These are phyloP conservation scores for Mamestra configurata DNA, from an alignment of 1,140 invertebrate genomes.

Conservation along the genomic window DNA sequence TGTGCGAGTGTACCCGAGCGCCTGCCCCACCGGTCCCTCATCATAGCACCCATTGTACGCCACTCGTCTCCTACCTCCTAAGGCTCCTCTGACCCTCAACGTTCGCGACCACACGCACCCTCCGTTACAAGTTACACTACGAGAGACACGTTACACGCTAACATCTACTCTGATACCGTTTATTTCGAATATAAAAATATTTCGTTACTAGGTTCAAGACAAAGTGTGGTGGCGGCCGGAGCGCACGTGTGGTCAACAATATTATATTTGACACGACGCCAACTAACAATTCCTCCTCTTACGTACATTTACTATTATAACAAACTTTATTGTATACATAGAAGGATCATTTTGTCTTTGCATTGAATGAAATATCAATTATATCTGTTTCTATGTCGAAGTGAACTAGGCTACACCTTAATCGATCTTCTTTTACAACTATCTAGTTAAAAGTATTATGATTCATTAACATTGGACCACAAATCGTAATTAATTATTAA, in stretches of 20 bases:
- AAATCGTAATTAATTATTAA: constrained; percentile 86
- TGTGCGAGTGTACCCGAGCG: constrained; percentile 51
- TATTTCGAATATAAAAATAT: constrained; percentile 79
- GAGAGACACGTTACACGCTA: constrained; percentile 65
- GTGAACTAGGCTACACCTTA: constrained; percentile 75
- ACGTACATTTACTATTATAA: constrained; percentile 57
- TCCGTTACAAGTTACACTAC: constrained; percentile 53
- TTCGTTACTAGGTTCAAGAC: constrained; percentile 59
- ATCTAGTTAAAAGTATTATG: constrained; percentile 86
- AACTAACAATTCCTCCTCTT: constrained; percentile 48
- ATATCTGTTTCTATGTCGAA: constrained; percentile 60
- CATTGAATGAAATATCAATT: constrained; percentile 59
- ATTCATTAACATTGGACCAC: constrained; percentile 87
- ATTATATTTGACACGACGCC: constrained; percentile 52
- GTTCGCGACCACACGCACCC: constrained; percentile 59
- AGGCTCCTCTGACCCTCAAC: constrained; percentile 71
- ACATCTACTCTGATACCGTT: constrained; percentile 73
- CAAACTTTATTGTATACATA: constrained; percentile 57
- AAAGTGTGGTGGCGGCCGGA: neutral
- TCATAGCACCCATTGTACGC: constrained; percentile 79
- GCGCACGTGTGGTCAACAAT: constrained; percentile 50
- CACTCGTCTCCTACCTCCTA: constrained; percentile 63
- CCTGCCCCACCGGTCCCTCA: constrained; percentile 70
- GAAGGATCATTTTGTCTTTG: constrained; percentile 64
- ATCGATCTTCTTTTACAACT: constrained; percentile 74